Evolutionary conservation across 2,797 vertebrate genomes (phyloP).

Genomic region (Myiothlypis coronata): DNA sequence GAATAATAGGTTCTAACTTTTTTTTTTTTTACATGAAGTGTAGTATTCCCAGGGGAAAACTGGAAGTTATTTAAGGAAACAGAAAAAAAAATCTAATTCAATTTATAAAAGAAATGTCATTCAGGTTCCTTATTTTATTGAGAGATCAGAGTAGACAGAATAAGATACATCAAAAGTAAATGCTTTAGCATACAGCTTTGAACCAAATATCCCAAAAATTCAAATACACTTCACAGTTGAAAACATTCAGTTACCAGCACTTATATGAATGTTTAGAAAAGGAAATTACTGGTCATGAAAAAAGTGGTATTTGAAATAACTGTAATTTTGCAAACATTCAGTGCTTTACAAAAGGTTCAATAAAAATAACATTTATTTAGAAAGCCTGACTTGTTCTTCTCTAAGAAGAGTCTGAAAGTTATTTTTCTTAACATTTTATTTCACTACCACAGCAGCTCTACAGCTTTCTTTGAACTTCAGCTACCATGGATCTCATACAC

Average conservation of each 20-base stretch:
- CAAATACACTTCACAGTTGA: background rate
- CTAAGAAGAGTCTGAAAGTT: background rate
- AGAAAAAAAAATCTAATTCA: background rate
- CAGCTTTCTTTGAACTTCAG: background rate
- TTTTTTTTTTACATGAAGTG: background rate
- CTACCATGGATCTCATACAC: background rate
- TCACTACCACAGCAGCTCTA: background rate
- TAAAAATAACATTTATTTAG: slow-evolving; percentile 35
- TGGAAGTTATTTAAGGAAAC: background rate
- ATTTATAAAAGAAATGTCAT: background rate
- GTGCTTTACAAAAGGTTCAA: background rate
- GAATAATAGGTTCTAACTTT: background rate
- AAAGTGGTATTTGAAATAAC: slow-evolving; percentile 17
- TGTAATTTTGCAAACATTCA: slow-evolving; percentile 13
- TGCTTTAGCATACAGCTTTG: background rate
- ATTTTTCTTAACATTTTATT: slow-evolving; percentile 11
- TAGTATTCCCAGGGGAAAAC: background rate
- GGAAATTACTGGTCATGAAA: slow-evolving; percentile 35
- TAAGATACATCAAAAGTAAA: background rate
- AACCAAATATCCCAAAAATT: background rate
- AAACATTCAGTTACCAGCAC: background rate
- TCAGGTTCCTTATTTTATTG: background rate
- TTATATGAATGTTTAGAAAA: slow-evolving; percentile 31
- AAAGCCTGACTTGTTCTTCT: background rate
- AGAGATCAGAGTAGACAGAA: background rate